Percentiles rank a stretch among this genome's conserved stretches.
phyloP scores from a whole-genome alignment of 1,140 invertebrate species.

The Limonius californicus region DNA sequence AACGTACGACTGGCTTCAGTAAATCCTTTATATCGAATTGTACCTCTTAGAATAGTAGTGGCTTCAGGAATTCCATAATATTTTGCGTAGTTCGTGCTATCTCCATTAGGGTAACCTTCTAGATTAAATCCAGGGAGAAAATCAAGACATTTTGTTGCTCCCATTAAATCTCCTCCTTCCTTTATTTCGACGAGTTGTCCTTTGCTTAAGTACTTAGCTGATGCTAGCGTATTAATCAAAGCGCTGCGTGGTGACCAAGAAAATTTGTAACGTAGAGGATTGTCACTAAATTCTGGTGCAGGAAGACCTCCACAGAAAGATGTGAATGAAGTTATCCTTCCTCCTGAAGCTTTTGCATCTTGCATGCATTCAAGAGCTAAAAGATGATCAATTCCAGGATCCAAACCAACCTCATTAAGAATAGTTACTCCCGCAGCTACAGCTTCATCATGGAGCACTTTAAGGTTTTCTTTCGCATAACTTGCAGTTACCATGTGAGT shows the following conservation, averaged over 20 bases:
- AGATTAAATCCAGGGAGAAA: constrained; percentile 96
- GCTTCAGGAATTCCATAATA: constrained; percentile 85
- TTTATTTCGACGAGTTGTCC: constrained; percentile 87
- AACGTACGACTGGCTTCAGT: constrained; percentile 82
- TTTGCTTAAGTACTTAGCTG: constrained; percentile 78
- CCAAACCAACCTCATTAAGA: constrained; percentile 92
- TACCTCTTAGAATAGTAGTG: constrained; percentile 86
- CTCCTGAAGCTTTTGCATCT: constrained; percentile 43
- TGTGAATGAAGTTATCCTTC: constrained; percentile 88
- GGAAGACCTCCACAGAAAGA: constrained; percentile 97
- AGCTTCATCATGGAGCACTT: constrained; percentile 73
- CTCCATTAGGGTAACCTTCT: constrained; percentile 95
- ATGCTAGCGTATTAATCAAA: constrained; percentile 81
- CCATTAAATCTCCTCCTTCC: constrained; percentile 84
- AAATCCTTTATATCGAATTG: constrained; percentile 75
- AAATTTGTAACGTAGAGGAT: constrained; percentile 96
- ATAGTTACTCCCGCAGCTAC: constrained; percentile 83
- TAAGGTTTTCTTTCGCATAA: constrained; percentile 79
- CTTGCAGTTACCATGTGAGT: constrained; percentile 96
- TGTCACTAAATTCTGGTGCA: constrained; percentile 91
- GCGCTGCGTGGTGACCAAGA: constrained; percentile 94
- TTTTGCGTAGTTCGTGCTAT: constrained; percentile 85
- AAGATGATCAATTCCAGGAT: constrained; percentile 96
- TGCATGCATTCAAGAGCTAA: constrained; percentile 97
- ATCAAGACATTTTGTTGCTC: constrained; percentile 68